Evolutionary conservation across 2,113 vertebrate species (phyloP).

Genomic region (Burhinus oedicnemus): DNA sequence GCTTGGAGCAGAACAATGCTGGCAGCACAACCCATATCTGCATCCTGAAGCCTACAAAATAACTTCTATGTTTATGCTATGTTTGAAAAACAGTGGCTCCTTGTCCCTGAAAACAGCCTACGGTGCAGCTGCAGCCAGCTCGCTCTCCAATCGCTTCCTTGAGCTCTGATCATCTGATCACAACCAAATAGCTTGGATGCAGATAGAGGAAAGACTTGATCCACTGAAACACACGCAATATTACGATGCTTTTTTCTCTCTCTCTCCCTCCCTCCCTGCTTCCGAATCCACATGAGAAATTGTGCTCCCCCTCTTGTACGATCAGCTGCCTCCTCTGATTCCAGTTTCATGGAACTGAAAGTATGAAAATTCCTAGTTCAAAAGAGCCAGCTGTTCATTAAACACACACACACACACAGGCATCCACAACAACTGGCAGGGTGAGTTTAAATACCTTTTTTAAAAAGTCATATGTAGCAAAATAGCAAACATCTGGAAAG

Average conservation of each 20-base stretch:
- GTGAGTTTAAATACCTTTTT: background rate
- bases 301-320: constrained; percentile 35
- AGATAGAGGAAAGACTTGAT: constrained; percentile 83
- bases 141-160: constrained; percentile 87
- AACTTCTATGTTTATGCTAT: constrained; percentile 85
- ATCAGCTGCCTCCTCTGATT: background rate
- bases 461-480: background rate
- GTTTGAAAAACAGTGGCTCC: constrained; percentile 90
- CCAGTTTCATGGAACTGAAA: constrained; percentile 40
- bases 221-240: constrained; percentile 65
- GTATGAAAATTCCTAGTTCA: constrained; percentile 40
- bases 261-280: background rate
- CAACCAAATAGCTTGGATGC: constrained; percentile 82
- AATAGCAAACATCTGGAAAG: constrained; percentile 6
- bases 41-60: constrained; percentile 86
- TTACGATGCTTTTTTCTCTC: constrained; percentile 17
- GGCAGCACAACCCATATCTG: constrained; percentile 95
- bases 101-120: constrained; percentile 88
- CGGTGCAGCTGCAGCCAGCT: constrained; percentile 92
- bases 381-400: constrained; percentile 47
- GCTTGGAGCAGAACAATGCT: constrained; percentile 92
- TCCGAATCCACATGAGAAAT: constrained; percentile 53
- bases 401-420: background rate
- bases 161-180: constrained; percentile 92
- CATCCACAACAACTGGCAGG: background rate